Conservation (phyloP, 2,797 vertebrate genomes). For the Schizopygopsis malacanthus region DNA sequence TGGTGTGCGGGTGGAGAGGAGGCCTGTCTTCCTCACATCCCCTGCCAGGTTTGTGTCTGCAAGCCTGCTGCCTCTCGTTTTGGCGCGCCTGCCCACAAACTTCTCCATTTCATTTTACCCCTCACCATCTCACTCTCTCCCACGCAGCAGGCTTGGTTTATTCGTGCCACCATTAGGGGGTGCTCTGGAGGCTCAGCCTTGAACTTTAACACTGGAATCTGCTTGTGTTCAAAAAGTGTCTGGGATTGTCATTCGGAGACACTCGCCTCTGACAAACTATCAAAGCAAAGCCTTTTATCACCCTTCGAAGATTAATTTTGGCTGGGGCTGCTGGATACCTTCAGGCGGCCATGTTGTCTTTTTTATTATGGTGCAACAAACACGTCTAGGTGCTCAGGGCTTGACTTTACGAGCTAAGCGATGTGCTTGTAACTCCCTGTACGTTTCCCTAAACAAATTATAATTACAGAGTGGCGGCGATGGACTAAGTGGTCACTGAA, state of each 20-base stretch:
- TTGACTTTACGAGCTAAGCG: conserved; percentile 22
- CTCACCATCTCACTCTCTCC: background rate
- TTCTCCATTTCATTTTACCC: conserved; percentile 35
- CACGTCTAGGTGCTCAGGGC: conserved; percentile 17
- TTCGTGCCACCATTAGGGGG: conserved; percentile 9
- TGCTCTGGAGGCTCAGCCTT: background rate
- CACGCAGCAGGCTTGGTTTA: background rate
- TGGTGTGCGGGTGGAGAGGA: conserved; percentile 60
- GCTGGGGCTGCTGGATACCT: conserved; percentile 65
- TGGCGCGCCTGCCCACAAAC: conserved; percentile 38
- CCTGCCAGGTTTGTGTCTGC: conserved; percentile 54
- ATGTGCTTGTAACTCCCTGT: conserved; percentile 16
- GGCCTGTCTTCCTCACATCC: conserved; percentile 52
- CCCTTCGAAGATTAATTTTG: conserved; percentile 74
- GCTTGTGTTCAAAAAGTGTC: conserved; percentile 67
- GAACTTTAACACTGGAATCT: conserved; percentile 60
- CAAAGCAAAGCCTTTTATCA: conserved; percentile 74
- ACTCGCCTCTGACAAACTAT: conserved; percentile 47
- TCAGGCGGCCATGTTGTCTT: conserved; percentile 73
- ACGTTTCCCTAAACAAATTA: conserved; percentile 47
- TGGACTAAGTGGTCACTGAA: background rate
- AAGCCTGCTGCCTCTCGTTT: conserved; percentile 38
- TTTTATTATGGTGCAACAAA: conserved; percentile 73
- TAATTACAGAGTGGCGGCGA: conserved; percentile 33
- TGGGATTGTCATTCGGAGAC: conserved; percentile 72